A percentile compares a stretch with the other conserved stretches of the same genome.
phyloP scores from a whole-genome alignment of 2,113 vertebrate species.

The Macroglossus sobrinus region DNA sequence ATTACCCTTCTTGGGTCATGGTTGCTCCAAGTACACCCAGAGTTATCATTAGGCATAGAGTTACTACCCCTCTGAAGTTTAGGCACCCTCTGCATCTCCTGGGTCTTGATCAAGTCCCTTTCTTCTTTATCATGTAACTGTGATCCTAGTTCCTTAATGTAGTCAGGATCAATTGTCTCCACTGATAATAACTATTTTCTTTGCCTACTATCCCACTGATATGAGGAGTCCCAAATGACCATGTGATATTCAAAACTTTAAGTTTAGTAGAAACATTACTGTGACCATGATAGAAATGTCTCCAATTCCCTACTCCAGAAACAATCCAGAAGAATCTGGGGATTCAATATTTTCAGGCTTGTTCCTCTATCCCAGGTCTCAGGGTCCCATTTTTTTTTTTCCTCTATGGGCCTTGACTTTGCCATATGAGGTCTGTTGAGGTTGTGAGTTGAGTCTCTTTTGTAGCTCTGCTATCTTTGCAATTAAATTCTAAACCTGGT shows the following conservation, averaged over 20 bases:
- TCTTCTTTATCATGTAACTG: not conserved
- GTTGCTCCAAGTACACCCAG: not conserved
- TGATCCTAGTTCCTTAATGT: not conserved
- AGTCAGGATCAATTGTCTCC: not conserved
- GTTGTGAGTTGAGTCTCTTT: not conserved
- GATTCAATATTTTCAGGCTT: not conserved
- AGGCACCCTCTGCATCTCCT: not conserved
- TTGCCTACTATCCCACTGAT: not conserved
- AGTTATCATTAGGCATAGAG: not conserved
- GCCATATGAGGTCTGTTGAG: not conserved
- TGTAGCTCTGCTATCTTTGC: not conserved
- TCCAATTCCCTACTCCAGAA: not conserved
- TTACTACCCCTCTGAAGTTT: not conserved
- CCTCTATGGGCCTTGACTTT: not conserved
- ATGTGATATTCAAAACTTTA: not conserved
- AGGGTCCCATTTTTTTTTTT: not conserved
- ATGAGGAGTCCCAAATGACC: not conserved
- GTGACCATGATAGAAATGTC: not conserved
- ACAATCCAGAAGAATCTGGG: not conserved
- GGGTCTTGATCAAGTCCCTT: not conserved
- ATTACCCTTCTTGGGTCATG: not conserved
- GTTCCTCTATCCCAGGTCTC: not conserved
- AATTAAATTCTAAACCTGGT: not conserved
- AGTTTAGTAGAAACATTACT: not conserved
- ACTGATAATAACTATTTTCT: not conserved